phyloP scores from a whole-genome alignment of 2,888 invertebrate species.

The Gymnoscelis rufifasciata region DNA sequence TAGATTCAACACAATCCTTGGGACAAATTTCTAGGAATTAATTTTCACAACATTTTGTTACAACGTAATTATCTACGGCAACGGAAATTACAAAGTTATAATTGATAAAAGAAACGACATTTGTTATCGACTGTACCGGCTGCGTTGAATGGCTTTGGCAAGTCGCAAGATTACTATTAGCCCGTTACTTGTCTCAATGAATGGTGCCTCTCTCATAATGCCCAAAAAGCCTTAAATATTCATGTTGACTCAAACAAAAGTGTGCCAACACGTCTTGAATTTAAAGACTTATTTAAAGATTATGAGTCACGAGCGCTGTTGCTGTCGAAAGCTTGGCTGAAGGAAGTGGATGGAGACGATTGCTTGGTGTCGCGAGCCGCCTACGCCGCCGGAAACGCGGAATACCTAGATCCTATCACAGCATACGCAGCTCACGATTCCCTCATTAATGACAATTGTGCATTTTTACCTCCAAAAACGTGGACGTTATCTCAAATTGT shows the following conservation, averaged over 20 bases:
- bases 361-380: constrained; percentile 38
- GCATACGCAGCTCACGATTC: constrained; percentile 63
- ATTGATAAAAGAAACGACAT: constrained; percentile 5
- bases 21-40: too few species aligned
- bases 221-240: constrained; percentile 53
- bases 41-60: too few species aligned
- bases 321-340: constrained; percentile 38
- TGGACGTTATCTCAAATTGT: constrained; percentile 48
- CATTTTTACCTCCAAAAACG: constrained; percentile 61
- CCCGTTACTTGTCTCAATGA: constrained; percentile 76
- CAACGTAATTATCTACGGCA: too few species aligned
- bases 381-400: constrained; percentile 70
- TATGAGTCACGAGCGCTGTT: constrained; percentile 19
- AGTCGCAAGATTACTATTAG: constrained; percentile 70
- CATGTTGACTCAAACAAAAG: constrained; percentile 34
- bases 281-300: constrained; percentile 38
- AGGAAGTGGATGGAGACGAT: constrained; percentile 60
- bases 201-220: constrained; percentile 59
- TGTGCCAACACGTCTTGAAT: constrained; percentile 33
- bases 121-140: constrained; percentile 47
- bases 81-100: too few species aligned
- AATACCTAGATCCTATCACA: constrained; percentile 61
- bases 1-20: too few species aligned
- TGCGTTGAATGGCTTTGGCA: constrained; percentile 69
- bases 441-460: constrained; percentile 68